Conservation (phyloP, 2,888 invertebrate species). For the Junonia oenone region DNA sequence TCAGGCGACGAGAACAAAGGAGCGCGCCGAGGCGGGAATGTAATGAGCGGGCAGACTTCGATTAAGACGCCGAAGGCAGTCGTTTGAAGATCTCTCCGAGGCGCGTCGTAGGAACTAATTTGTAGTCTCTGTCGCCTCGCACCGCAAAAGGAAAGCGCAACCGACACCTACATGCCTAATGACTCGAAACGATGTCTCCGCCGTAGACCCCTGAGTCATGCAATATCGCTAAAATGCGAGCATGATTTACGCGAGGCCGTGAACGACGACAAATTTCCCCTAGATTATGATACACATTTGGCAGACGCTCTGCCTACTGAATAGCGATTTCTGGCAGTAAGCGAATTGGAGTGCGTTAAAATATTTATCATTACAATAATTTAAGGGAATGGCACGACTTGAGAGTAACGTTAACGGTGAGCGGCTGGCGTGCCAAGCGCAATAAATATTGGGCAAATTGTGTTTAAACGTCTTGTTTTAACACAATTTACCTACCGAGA, state of each 20-base stretch:
- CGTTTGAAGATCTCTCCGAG: constrained; percentile 49
- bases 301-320: neutral
- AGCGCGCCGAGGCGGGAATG: constrained; percentile 36
- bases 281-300: constrained; percentile 18
- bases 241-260: constrained; percentile 29
- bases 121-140: constrained; percentile 49
- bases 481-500: constrained; percentile 52
- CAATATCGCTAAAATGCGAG: constrained; percentile 28
- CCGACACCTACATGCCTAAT: constrained; percentile 53
- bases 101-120: constrained; percentile 53
- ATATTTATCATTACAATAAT: constrained; percentile 69
- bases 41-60: constrained; percentile 42
- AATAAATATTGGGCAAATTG: constrained; percentile 54
- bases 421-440: constrained; percentile 44
- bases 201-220: constrained; percentile 33
- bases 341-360: constrained; percentile 48
- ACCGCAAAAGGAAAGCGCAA: constrained; percentile 52
- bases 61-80: constrained; percentile 53
- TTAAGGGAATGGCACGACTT: constrained; percentile 65
- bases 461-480: constrained; percentile 60
- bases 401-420: constrained; percentile 62
- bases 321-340: constrained; percentile 32
- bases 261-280: constrained; percentile 39
- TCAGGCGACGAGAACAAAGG: constrained; percentile 55
- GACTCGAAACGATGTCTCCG: constrained; percentile 48